Conservation (phyloP, 2,888 invertebrate species). For the Anagyrus pseudococci region DNA sequence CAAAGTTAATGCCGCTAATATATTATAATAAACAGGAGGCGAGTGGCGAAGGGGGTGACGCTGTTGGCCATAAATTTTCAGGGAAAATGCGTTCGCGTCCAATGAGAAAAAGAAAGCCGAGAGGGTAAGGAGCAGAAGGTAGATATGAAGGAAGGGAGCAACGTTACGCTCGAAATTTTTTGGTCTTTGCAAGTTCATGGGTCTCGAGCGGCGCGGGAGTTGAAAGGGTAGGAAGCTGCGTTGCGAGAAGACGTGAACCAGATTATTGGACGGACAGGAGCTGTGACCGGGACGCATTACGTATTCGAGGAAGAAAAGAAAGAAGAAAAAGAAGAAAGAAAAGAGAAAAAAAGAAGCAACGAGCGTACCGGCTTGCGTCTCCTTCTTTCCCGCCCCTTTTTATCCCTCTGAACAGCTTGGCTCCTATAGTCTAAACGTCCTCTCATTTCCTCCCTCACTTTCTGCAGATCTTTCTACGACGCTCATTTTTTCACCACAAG, state of each 20-base stretch:
- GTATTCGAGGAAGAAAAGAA: constrained; percentile 47
- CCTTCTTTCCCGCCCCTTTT: background rate
- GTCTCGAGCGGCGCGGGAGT: too few species aligned
- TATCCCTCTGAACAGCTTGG: constrained; percentile 5
- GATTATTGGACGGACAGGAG: constrained; percentile 55
- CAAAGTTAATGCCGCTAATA: too few species aligned
- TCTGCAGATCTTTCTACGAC: too few species aligned
- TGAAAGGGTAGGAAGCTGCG: too few species aligned
- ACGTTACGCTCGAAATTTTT: background rate
- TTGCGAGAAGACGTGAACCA: constrained; percentile 54
- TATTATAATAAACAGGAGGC: too few species aligned
- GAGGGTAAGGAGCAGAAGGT: too few species aligned
- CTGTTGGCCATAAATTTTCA: constrained; percentile 20
- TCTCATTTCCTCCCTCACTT: constrained; percentile 37
- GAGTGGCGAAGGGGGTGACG: background rate
- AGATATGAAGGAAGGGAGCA: too few species aligned
- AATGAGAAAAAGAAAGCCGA: background rate
- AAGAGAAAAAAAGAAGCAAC: constrained; percentile 39
- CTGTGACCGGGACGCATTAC: constrained; percentile 55
- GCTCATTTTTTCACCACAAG: constrained; percentile 35
- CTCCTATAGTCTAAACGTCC: constrained; percentile 27
- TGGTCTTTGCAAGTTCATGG: background rate
- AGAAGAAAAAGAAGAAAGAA: constrained; percentile 43
- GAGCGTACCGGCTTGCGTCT: constrained; percentile 19
- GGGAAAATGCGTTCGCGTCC: constrained; percentile 1